These are phyloP conservation scores for Garrulus glandarius DNA, from an alignment of 2,797 vertebrate genomes.

Conservation along the genomic window DNA sequence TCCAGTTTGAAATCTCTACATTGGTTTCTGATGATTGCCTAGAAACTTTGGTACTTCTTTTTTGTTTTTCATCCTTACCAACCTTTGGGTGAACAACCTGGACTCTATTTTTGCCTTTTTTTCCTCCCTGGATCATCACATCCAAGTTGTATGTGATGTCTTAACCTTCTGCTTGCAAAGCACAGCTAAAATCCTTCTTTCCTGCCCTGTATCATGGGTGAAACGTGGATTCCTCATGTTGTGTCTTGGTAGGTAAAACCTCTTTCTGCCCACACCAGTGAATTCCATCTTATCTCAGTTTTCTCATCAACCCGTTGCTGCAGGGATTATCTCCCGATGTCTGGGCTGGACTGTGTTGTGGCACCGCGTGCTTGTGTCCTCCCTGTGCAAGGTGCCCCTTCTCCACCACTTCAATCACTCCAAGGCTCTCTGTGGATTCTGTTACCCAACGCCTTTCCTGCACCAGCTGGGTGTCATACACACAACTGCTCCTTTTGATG, in stretches of 20 bases:
- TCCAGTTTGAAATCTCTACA: neutral
- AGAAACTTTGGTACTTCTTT: neutral
- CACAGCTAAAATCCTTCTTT: neutral
- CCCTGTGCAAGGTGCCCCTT: neutral
- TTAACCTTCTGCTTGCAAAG: neutral
- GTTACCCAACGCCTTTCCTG: neutral
- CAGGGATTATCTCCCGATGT: neutral
- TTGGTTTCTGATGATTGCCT: neutral
- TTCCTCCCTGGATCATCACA: neutral
- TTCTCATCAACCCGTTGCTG: neutral
- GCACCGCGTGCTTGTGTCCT: neutral
- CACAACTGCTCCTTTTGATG: neutral
- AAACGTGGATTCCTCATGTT: neutral
- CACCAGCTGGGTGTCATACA: neutral
- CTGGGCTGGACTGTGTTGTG: neutral
- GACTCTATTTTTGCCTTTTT: neutral
- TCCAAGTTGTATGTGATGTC: neutral
- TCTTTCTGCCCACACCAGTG: neutral
- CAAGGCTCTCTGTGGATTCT: neutral
- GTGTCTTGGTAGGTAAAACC: neutral
- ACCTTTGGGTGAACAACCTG: neutral
- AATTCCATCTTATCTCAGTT: neutral
- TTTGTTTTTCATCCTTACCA: neutral
- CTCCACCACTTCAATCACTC: neutral
- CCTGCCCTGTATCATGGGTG: neutral